Conservation (phyloP, 1,140 invertebrate genomes). For the Drosophila arizonae region DNA sequence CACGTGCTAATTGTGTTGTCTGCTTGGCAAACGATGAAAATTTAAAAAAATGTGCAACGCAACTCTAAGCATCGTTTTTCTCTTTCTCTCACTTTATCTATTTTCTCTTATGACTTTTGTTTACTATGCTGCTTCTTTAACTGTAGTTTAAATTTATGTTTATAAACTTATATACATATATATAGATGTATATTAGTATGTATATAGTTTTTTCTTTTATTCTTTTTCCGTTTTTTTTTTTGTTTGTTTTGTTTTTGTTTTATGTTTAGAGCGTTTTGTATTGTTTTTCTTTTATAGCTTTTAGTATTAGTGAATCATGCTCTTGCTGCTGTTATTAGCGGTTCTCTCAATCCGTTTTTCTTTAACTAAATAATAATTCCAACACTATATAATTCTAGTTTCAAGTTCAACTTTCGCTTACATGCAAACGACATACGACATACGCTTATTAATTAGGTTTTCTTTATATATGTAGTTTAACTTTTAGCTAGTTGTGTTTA, state of each 20-base stretch:
- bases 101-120: slow-evolving; percentile 47
- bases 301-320: slow-evolving; percentile 39
- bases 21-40: slow-evolving; percentile 81
- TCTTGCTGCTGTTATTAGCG: slow-evolving; percentile 51
- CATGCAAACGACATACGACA: slow-evolving; percentile 78
- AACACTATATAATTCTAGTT: slow-evolving; percentile 82
- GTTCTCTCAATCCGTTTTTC: slow-evolving; percentile 49
- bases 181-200: slow-evolving; percentile 48
- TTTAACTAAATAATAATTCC: slow-evolving; percentile 81
- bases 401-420: slow-evolving; percentile 82
- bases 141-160: slow-evolving; percentile 58
- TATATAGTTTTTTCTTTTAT: slow-evolving; percentile 43
- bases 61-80: slow-evolving; percentile 77
- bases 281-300: slow-evolving; percentile 52
- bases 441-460: slow-evolving; percentile 79
- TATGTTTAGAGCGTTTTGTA: slow-evolving; percentile 72
- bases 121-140: slow-evolving; percentile 60
- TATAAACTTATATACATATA: slow-evolving; percentile 57
- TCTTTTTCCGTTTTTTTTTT: slow-evolving; percentile 17
- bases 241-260: slow-evolving; percentile 22
- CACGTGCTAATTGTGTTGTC: slow-evolving; percentile 53
- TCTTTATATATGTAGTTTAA: slow-evolving; percentile 82
- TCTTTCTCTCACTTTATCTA: slow-evolving; percentile 45
- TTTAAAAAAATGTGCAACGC: slow-evolving; percentile 77
- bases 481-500: slow-evolving; percentile 80